Percentiles rank a stretch among this genome's conserved stretches.
Evolutionary conservation across 2,113 vertebrate species (phyloP).

Genomic region (Hippocampus abdominalis): DNA sequence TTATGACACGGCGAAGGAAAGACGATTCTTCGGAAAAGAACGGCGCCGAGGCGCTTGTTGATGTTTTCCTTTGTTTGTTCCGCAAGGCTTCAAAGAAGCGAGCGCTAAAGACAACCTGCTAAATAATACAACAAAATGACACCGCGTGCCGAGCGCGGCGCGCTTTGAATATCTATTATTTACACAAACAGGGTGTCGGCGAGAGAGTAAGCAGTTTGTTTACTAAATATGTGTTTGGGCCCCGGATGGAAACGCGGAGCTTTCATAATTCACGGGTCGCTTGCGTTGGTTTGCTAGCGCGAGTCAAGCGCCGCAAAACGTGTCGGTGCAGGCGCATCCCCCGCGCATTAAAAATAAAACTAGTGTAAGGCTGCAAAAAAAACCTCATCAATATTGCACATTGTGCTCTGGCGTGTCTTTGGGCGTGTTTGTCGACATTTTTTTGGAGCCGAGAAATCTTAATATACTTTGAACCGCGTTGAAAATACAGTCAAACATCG

Average conservation of each 20-base stretch:
- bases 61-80: slow-evolving; percentile 58
- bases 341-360: slow-evolving; percentile 75
- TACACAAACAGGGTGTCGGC: slow-evolving; percentile 73
- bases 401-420: slow-evolving; percentile 32
- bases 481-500: no score
- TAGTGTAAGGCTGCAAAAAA: slow-evolving; percentile 49
- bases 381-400: slow-evolving; percentile 74
- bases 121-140: slow-evolving; percentile 73
- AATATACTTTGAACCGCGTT: no score
- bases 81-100: slow-evolving; percentile 32
- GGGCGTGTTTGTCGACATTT: slow-evolving; percentile 1
- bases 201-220: slow-evolving; percentile 75
- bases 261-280: slow-evolving; percentile 72
- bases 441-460: no score
- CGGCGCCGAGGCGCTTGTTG: slow-evolving; percentile 32
- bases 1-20: neutral
- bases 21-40: slow-evolving; percentile 3
- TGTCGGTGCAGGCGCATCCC: slow-evolving; percentile 63
- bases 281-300: slow-evolving; percentile 56
- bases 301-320: slow-evolving; percentile 60
- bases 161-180: slow-evolving; percentile 76
- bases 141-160: slow-evolving; percentile 40
- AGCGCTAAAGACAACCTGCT: slow-evolving; percentile 25
- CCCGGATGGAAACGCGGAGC: slow-evolving; percentile 38
- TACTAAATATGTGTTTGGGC: slow-evolving; percentile 72